Evolutionary conservation across 2,113 vertebrate genomes (phyloP), one percentile per base, ranked within the genome.

Genomic region (Pogonocichla stellata): DNA sequence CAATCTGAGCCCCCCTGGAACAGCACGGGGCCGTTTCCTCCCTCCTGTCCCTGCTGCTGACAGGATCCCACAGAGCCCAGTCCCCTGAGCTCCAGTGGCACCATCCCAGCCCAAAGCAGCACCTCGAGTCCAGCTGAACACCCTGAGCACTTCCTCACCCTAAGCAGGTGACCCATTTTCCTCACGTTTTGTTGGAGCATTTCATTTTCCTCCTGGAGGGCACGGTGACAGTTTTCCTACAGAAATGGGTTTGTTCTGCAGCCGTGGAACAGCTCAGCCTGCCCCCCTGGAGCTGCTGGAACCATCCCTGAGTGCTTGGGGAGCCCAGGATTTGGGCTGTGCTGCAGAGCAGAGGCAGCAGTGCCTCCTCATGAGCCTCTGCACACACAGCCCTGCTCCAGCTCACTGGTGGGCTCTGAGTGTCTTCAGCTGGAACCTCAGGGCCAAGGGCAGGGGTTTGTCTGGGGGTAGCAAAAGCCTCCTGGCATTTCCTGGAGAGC

Each of bases 381-480:
- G 31, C 38, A 13, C 31, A n/a, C 50, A 23, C 15, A 42, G 53
- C 13, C 2, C 58, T 43, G 51, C 50, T 40, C 80, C 65, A 79
- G 65, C 83, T 74, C 74, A 33, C 16, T 22, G 3, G 7, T 7
- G 66, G 47, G 58, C 19, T 80, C 29, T 33, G 82, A 53, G 77
- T 57, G 23, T 28, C 43, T 40, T 6, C 75, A 61, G 85, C 93
- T 78, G 80, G 64, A 73, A 40, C 86, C 82, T 16, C 79, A 33
- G 77, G 82, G 84, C 85, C 81, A 33, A 73, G 78, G 0, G 66
- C 64, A 62, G 83, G 60, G 64, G 7, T 71, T 94, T 72, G 50
- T 84, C 80, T 80, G 19, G 64, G 36, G 60, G 31, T 36, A 36
- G 82, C 94, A 91, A 84, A 91, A 93, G 73, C 92, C 93, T 73